Conservation (phyloP, 2,797 vertebrate genomes). For the Ataeniobius toweri region DNA sequence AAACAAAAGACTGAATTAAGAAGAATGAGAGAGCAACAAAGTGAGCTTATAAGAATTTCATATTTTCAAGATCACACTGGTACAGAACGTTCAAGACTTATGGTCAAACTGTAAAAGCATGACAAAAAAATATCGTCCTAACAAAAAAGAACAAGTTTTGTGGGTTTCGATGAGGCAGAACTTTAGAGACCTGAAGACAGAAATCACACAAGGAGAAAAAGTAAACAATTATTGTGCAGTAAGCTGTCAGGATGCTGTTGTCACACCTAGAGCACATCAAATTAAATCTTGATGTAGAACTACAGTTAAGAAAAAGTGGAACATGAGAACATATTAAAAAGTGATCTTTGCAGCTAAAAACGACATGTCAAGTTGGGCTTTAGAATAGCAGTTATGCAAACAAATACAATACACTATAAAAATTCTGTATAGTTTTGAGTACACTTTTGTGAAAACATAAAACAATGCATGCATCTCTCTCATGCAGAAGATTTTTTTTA, state of each 20-base stretch:
- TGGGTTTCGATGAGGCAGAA: background rate
- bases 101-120: background rate
- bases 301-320: background rate
- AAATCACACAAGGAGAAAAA: background rate
- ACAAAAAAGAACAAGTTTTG: background rate
- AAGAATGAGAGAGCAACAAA: background rate
- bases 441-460: too few relatives aligned
- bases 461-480: background rate
- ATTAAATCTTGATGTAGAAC: background rate
- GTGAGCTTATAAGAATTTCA: background rate
- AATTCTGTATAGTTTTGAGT: too few relatives aligned
- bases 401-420: background rate
- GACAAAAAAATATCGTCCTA: background rate
- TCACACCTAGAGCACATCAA: background rate
- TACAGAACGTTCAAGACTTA: background rate
- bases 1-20: conserved; percentile 3
- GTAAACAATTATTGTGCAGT: conserved; percentile 1
- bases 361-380: background rate
- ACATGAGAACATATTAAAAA: background rate
- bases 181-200: background rate
- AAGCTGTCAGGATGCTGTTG: background rate
- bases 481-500: background rate
- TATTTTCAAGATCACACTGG: background rate
- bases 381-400: background rate
- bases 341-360: background rate